Evolutionary conservation across 2,797 vertebrate genomes (phyloP), one percentile per base, ranked within the genome.

Genomic region (Enteromius unitaeniatus): DNA sequence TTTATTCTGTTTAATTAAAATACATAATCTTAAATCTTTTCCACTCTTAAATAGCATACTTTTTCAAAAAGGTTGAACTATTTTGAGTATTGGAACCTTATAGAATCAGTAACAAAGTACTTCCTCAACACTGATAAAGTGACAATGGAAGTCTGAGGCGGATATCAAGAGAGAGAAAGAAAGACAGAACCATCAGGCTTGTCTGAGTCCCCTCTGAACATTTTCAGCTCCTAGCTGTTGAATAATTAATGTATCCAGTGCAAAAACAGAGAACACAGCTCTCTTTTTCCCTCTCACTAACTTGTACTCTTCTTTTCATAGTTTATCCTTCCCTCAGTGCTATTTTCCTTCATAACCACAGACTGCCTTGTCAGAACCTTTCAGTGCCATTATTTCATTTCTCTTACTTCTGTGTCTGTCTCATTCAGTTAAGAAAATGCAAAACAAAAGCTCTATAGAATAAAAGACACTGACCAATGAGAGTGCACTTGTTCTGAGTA

Each of bases 161-260:
- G 62, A 83, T 47, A 68, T 49, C 47, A 45, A 76, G 72, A 78
- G 62, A 67, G 53, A 67, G 69, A 77, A 47, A 55, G 17, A 45
- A 21, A 73, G 64, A 73, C 58, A 67, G 65, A 70, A 55, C 7
- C 73, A 65, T 83, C 65, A 65, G 55, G 69, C 53, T 73, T 73
- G 64, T 47, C 26, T 31, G 55, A 82, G 81, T 84, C 86, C 78
- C 86, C 67, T 74, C 75, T 74, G 78, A 77, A 85, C 67, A 85
- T 85, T 87, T 83, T 86, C 83, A 81, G 75, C 77, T 84, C 68
- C 26, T 8, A 14, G 23, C 45, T 79, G 23, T 70, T 89, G 78
- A 88, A 88, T 87, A 81, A 87, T 87, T 86, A 84, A 87, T 87
- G 67, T 60, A 65, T 85, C 81, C 82, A 77, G 83, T 40, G 49